Evolutionary conservation across 2,888 invertebrate species (phyloP).

Genomic region (Eudemis profundana): DNA sequence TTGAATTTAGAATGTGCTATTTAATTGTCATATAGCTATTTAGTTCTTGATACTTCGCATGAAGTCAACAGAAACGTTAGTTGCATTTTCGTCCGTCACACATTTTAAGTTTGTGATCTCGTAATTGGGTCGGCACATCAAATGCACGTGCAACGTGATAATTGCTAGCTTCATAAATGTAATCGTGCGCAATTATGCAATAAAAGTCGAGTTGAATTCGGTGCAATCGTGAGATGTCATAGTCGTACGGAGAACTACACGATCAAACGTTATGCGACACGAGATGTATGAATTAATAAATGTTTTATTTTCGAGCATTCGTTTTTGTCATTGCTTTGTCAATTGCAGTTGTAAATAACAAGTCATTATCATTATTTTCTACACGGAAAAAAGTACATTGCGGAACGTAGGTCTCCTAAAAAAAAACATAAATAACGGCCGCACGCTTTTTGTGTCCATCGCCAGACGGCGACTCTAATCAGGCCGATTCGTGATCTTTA

Average conservation of each 20-base stretch:
- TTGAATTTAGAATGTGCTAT: neutral
- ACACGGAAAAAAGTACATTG: no score
- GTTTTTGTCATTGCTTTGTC: conserved; percentile 4
- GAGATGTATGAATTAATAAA: conserved; percentile 13
- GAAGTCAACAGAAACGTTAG: neutral
- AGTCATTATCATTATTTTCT: no score
- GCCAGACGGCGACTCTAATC: no score
- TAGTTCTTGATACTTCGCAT: no score
- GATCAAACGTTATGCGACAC: neutral
- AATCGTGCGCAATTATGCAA: conserved; percentile 25
- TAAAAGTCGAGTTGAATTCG: conserved; percentile 19
- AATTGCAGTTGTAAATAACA: conserved; percentile 4
- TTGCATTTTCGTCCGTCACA: neutral
- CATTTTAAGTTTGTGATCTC: neutral
- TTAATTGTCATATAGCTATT: neutral
- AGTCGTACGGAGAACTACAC: neutral
- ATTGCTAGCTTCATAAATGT: conserved; percentile 25
- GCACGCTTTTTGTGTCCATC: no score
- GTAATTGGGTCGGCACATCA: conserved; percentile 21
- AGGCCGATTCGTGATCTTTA: no score
- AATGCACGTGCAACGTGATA: conserved; percentile 33
- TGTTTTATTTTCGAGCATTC: neutral
- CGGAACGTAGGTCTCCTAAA: no score
- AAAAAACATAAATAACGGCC: conserved; percentile 1
- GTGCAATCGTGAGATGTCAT: conserved; percentile 32